Evolutionary conservation across 2,113 vertebrate genomes (phyloP).

Genomic region (Charadrius vociferus): DNA sequence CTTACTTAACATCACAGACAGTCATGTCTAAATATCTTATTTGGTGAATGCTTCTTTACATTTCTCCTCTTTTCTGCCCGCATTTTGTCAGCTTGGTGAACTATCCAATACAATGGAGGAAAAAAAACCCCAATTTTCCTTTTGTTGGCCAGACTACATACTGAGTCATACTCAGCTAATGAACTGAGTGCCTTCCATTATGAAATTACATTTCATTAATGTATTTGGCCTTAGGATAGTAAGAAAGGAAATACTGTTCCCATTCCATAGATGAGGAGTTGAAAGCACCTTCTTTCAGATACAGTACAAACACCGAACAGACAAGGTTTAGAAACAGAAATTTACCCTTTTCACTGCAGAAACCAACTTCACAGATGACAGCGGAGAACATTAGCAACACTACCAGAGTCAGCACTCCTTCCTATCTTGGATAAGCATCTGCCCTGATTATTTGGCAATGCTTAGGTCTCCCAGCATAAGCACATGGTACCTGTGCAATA

Average conservation of each 20-base stretch:
- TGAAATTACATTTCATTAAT: not conserved
- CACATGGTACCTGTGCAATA: rapidly evolving
- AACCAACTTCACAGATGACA: not conserved
- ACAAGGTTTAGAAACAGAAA: not conserved
- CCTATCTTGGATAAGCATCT: not conserved
- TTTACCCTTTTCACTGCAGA: not conserved
- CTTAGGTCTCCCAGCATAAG: not conserved
- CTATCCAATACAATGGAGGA: no score
- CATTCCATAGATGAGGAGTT: not conserved
- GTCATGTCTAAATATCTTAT: not conserved
- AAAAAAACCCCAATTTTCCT: not conserved
- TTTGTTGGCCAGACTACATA: not conserved
- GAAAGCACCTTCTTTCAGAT: not conserved
- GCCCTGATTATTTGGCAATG: not conserved
- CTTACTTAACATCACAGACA: not conserved
- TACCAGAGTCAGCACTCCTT: not conserved
- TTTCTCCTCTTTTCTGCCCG: not conserved
- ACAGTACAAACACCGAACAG: not conserved
- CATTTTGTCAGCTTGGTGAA: not conserved
- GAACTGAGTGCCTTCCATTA: not conserved
- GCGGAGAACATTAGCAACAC: not conserved
- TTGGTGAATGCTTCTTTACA: not conserved
- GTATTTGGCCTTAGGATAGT: not conserved
- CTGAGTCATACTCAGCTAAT: not conserved
- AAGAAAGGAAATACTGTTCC: not conserved